These are phyloP conservation scores for Eptatretus atami DNA, from an alignment of 2,797 vertebrate genomes.

Conservation along the genomic window DNA sequence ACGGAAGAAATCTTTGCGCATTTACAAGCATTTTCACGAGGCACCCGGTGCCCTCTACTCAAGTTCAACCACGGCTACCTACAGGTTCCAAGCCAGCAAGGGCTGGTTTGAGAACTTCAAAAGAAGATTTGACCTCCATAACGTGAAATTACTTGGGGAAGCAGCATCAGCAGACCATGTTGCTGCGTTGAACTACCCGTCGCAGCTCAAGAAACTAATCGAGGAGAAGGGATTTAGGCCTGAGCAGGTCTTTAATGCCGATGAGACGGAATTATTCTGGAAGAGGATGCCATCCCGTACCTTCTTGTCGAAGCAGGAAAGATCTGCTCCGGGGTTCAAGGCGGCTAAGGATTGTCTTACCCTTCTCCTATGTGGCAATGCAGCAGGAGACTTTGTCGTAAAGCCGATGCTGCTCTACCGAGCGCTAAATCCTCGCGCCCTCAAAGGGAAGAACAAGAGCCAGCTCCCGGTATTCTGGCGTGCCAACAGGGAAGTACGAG, in stretches of 20 bases:
- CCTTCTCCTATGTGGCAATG: slow-evolving; percentile 6
- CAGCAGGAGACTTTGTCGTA: slow-evolving; percentile 5
- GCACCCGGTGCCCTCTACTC: not conserved
- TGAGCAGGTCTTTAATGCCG: slow-evolving; percentile 7
- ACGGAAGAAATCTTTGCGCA: too few relatives aligned
- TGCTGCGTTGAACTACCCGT: not conserved
- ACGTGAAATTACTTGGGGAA: slow-evolving; percentile 6
- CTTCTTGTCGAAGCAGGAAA: slow-evolving; percentile 5
- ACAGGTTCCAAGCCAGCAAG: not conserved
- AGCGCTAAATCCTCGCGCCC: not conserved
- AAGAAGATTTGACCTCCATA: not conserved
- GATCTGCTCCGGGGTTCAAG: slow-evolving; percentile 1
- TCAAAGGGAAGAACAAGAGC: slow-evolving; percentile 5
- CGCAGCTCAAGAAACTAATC: slow-evolving; percentile 6
- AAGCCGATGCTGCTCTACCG: slow-evolving; percentile 7
- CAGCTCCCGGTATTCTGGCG: slow-evolving; percentile 2
- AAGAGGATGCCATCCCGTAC: not conserved
- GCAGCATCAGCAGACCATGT: not conserved
- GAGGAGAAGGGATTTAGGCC: slow-evolving; percentile 5
- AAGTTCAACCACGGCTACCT: not conserved
- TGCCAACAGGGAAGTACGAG: slow-evolving; percentile 6
- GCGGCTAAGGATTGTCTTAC: slow-evolving; percentile 6
- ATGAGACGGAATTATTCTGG: slow-evolving; percentile 2
- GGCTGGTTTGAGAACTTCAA: slow-evolving; percentile 2
- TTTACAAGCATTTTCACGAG: too few relatives aligned